Evolutionary conservation across 2,888 invertebrate species (phyloP).

Genomic region (Melanargia galathea): DNA sequence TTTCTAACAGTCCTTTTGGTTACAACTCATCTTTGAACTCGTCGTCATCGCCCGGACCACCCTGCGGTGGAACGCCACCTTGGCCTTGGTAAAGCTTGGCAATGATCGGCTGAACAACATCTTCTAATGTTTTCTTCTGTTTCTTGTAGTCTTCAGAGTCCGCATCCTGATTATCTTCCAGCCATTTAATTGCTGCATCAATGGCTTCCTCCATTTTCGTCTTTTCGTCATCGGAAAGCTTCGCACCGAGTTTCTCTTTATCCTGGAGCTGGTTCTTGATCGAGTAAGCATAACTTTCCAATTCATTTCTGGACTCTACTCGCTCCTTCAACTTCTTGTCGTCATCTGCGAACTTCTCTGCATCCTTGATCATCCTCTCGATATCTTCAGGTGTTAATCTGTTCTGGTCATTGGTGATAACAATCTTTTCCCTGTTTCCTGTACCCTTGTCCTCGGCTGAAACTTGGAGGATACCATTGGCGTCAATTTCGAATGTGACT

Average conservation of each 20-base stretch:
- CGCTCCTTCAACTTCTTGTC: constrained; percentile 98
- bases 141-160: constrained; percentile 96
- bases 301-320: constrained; percentile 97
- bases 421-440: constrained; percentile 98
- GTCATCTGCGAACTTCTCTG: constrained; percentile 99
- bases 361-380: constrained; percentile 99
- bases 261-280: constrained; percentile 98
- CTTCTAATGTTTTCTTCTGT: constrained; percentile 97
- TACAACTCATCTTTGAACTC: constrained; percentile 94
- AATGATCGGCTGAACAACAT: constrained; percentile 98
- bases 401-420: constrained; percentile 99
- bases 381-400: constrained; percentile 98
- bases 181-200: constrained; percentile 98
- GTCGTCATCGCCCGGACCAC: constrained; percentile 86
- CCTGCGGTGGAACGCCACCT: constrained; percentile 89
- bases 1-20: constrained; percentile 61
- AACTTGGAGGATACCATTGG: constrained; percentile 96
- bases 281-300: constrained; percentile 98
- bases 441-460: constrained; percentile 99
- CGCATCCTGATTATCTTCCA: constrained; percentile 96
- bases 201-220: constrained; percentile 97
- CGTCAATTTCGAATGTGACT: constrained; percentile 97
- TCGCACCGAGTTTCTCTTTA: constrained; percentile 98
- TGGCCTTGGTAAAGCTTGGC: constrained; percentile 96
- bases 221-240: constrained; percentile 94